A percentile compares a stretch with the other conserved stretches of the same genome.
These are phyloP conservation scores for Catharus minimus DNA, from an alignment of 2,113 vertebrate species.

Conservation along the genomic window DNA sequence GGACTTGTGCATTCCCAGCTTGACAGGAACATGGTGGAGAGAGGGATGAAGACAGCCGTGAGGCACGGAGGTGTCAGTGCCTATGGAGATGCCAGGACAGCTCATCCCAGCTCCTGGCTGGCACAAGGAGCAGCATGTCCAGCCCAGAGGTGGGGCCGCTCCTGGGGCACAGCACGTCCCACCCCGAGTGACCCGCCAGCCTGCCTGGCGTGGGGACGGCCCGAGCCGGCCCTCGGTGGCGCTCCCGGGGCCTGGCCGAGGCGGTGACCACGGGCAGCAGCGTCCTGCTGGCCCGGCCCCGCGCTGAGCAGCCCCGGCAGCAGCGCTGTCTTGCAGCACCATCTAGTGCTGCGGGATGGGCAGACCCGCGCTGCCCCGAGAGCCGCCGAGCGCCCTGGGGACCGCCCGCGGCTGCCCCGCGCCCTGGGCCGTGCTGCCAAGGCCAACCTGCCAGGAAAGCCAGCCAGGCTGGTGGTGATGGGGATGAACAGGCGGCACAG, in stretches of 20 bases:
- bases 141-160: background rate
- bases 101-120: background rate
- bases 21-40: fast-evolving
- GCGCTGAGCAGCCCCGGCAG: fast-evolving
- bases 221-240: background rate
- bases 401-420: fast-evolving
- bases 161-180: background rate
- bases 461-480: background rate
- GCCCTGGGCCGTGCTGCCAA: background rate
- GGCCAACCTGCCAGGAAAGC: background rate
- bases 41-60: background rate
- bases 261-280: background rate
- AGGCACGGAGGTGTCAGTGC: fast-evolving
- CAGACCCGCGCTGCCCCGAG: background rate
- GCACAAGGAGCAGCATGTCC: fast-evolving
- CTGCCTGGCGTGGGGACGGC: fast-evolving
- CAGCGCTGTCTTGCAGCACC: constrained; percentile 45
- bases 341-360: constrained; percentile 17
- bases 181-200: background rate
- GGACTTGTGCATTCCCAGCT: background rate
- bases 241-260: fast-evolving
- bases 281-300: fast-evolving
- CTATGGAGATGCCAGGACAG: background rate
- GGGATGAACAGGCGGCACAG: background rate
- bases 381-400: fast-evolving